Percentiles rank a stretch among this genome's conserved stretches.
These are phyloP conservation scores for Mythimna vitellina DNA, from an alignment of 2,888 invertebrate genomes.

Conservation along the genomic window DNA sequence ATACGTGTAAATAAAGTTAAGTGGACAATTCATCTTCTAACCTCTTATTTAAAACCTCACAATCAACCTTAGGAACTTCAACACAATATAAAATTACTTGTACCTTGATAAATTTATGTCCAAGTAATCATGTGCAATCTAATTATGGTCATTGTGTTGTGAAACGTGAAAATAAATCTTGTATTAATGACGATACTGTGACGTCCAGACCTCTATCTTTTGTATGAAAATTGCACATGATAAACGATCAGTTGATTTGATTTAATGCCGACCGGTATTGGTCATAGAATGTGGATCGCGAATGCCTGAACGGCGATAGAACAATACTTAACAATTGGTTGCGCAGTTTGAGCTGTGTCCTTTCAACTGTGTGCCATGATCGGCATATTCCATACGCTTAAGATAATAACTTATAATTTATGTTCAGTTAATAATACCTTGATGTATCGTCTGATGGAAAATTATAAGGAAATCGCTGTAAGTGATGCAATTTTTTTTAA, in stretches of 20 bases:
- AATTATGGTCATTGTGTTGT: slow-evolving; percentile 56
- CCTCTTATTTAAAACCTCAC: slow-evolving; percentile 27
- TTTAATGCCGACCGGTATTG: slow-evolving; percentile 66
- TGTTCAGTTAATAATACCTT: slow-evolving; percentile 43
- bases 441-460: slow-evolving; percentile 43
- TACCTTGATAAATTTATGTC: slow-evolving; percentile 55
- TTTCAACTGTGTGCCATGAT: slow-evolving; percentile 67
- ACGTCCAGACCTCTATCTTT: slow-evolving; percentile 61
- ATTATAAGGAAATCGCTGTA: slow-evolving; percentile 44
- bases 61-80: slow-evolving; percentile 35
- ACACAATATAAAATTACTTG: slow-evolving; percentile 37
- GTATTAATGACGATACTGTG: slow-evolving; percentile 54
- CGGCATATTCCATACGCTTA: slow-evolving; percentile 54
- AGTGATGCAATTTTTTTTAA: slow-evolving; percentile 14
- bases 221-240: slow-evolving; percentile 70
- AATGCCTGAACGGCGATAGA: slow-evolving; percentile 62
- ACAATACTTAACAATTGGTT: slow-evolving; percentile 63
- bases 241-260: slow-evolving; percentile 62
- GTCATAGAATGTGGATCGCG: slow-evolving; percentile 70
- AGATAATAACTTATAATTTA: slow-evolving; percentile 58
- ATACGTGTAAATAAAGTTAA: slow-evolving; percentile 22
- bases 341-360: slow-evolving; percentile 68
- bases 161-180: slow-evolving; percentile 59
- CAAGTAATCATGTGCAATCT: slow-evolving; percentile 47
- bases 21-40: slow-evolving; percentile 7